A percentile compares a stretch with the other conserved stretches of the same genome.
phyloP scores from a whole-genome alignment of 2,888 invertebrate species.

The Coremacera marginata region DNA sequence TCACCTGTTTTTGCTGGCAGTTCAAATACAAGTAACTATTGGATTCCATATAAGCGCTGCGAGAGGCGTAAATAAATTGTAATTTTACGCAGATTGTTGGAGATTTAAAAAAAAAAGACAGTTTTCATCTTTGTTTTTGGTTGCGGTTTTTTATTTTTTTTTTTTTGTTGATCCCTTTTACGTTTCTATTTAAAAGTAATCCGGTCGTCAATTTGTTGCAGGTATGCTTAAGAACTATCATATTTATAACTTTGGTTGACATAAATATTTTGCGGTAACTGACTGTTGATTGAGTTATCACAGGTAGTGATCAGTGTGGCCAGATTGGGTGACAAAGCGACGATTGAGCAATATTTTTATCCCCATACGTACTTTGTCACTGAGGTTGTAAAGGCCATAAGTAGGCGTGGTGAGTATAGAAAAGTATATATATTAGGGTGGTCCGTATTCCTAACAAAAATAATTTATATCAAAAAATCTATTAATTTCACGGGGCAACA shows the following conservation, averaged over 20 bases:
- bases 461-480: no score
- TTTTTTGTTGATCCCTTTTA: neutral
- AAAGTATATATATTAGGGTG: no score
- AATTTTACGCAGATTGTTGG: conserved; percentile 41
- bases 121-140: neutral
- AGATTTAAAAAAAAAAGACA: no score
- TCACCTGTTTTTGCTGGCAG: neutral
- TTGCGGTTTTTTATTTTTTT: neutral
- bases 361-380: no score
- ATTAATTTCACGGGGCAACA: no score
- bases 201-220: neutral
- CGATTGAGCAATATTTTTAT: no score
- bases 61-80: conserved; percentile 32
- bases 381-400: no score
- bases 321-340: no score
- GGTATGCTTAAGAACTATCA: conserved; percentile 30
- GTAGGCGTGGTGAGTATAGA: no score
- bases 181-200: neutral
- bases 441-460: no score
- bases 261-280: conserved; percentile 52
- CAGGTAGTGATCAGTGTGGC: no score
- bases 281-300: conserved; percentile 50
- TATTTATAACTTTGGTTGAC: conserved; percentile 50
- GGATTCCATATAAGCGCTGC: neutral
- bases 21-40: neutral